These are phyloP conservation scores for Megalops cyprinoides DNA, from an alignment of 2,797 vertebrate species.

Conservation along the genomic window DNA sequence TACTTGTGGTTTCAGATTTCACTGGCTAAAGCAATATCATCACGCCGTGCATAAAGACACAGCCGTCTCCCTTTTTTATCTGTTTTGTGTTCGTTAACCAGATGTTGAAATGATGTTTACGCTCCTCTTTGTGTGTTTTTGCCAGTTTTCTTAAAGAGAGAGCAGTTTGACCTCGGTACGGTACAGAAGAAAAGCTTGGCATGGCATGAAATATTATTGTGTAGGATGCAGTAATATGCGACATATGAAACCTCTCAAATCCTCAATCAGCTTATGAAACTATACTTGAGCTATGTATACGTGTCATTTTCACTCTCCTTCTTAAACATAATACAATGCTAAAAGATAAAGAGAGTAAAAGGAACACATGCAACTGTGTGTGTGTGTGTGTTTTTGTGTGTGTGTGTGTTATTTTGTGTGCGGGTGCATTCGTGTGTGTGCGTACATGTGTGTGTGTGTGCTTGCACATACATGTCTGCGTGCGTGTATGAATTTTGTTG, in stretches of 20 bases:
- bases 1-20: slow-evolving; percentile 22
- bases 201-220: too few relatives aligned
- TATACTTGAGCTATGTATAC: too few relatives aligned
- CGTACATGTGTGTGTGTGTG: not conserved
- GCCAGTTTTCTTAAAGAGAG: not conserved
- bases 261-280: not conserved
- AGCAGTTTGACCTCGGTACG: not conserved
- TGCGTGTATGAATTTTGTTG: slow-evolving; percentile 1
- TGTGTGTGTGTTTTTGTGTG: not conserved
- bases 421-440: slow-evolving; percentile 8
- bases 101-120: not conserved
- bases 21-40: not conserved
- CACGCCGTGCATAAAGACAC: slow-evolving; percentile 4
- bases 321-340: too few relatives aligned
- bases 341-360: too few relatives aligned
- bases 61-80: not conserved
- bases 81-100: not conserved
- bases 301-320: too few relatives aligned
- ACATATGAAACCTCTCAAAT: not conserved
- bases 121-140: not conserved
- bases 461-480: not conserved
- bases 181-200: too few relatives aligned
- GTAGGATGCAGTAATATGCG: too few relatives aligned
- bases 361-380: not conserved
- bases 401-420: not conserved